Percentiles rank a stretch among this genome's conserved stretches.
Conservation (phyloP, 2,113 vertebrate genomes). For the Oophaga pumilio region DNA sequence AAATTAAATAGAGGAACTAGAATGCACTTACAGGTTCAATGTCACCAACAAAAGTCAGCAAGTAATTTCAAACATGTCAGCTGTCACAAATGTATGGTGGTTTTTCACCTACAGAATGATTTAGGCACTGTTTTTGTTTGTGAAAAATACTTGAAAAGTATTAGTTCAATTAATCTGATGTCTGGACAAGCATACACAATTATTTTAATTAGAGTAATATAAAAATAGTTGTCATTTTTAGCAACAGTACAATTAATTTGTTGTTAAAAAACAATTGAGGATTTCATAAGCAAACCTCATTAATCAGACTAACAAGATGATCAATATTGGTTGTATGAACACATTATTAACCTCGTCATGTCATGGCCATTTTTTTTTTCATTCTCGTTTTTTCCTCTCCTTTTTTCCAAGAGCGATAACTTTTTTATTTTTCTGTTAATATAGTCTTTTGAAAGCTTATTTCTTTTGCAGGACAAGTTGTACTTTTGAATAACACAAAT, state of each 20-base stretch:
- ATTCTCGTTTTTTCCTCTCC: no score
- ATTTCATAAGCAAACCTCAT: no score
- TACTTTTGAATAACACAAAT: no score
- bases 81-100: constrained; percentile 12
- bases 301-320: no score
- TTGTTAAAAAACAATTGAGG: no score
- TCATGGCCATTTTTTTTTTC: no score
- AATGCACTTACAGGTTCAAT: constrained; percentile 64
- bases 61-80: constrained; percentile 43
- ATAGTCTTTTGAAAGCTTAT: no score
- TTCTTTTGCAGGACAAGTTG: no score
- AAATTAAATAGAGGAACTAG: constrained; percentile 67
- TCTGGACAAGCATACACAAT: background rate
- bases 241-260: background rate
- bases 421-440: no score
- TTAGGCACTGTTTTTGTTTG: background rate
- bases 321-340: no score
- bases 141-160: background rate
- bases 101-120: background rate
- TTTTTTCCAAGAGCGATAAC: no score
- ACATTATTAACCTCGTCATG: no score
- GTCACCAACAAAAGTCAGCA: constrained; percentile 53
- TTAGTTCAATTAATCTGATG: background rate
- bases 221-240: background rate
- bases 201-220: background rate